A percentile compares a stretch with the other conserved stretches of the same genome.
These are phyloP conservation scores for Calliopsis andreniformis DNA, from an alignment of 1,140 invertebrate species.

Conservation along the genomic window DNA sequence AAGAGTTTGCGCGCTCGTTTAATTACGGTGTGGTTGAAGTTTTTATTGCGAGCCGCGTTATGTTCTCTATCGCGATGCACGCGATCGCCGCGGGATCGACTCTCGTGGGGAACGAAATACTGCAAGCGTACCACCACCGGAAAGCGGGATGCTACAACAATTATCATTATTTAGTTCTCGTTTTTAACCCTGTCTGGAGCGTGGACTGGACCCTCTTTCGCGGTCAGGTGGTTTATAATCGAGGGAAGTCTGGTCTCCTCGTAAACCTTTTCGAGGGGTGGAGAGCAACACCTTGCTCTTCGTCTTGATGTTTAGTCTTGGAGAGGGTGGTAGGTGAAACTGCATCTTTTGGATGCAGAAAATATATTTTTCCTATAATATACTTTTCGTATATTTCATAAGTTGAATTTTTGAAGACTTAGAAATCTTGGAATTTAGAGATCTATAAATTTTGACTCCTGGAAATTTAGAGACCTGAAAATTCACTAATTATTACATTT, in stretches of 20 bases:
- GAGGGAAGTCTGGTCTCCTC: not conserved
- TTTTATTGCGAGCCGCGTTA: slow-evolving; percentile 59
- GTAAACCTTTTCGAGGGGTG: not conserved
- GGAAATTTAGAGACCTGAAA: too few species aligned
- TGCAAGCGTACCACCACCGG: slow-evolving; percentile 30
- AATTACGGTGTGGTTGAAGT: slow-evolving; percentile 53
- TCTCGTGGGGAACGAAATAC: slow-evolving; percentile 47
- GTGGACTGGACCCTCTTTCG: slow-evolving; percentile 26
- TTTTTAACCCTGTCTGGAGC: not conserved
- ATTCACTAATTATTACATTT: too few species aligned
- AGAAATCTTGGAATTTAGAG: too few species aligned
- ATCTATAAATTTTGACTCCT: too few species aligned
- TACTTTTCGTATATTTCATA: too few species aligned
- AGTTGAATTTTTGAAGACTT: too few species aligned
- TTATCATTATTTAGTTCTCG: slow-evolving; percentile 51
- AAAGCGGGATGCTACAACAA: slow-evolving; percentile 48
- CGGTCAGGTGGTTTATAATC: not conserved
- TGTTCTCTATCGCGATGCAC: slow-evolving; percentile 50
- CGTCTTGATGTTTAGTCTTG: too few species aligned
- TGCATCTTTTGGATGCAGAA: too few species aligned
- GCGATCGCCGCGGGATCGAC: slow-evolving; percentile 49
- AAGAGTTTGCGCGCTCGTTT: slow-evolving; percentile 56
- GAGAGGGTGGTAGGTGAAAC: too few species aligned
- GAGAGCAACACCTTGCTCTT: too few species aligned
- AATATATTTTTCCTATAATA: too few species aligned